Conservation (phyloP, 2,113 vertebrate species). For the Pygathrix nemaeus region DNA sequence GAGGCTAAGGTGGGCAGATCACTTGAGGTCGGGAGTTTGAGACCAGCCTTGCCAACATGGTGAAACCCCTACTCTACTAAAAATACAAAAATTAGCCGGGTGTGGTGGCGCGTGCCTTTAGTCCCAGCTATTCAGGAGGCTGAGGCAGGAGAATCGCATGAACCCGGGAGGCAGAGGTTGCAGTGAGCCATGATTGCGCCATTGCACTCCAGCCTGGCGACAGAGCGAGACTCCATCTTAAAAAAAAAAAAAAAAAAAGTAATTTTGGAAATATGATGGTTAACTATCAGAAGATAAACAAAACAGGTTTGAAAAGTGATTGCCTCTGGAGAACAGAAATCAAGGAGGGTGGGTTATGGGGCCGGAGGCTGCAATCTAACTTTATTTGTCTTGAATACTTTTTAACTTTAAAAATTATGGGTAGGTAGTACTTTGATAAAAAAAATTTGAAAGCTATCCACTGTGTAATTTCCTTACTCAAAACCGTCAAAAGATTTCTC, state of each 20-base stretch:
- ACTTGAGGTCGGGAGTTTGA: too few relatives aligned
- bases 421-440: slow-evolving; percentile 31
- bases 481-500: slow-evolving; percentile 22
- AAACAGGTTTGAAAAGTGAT: slow-evolving; percentile 47
- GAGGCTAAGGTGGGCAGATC: too few relatives aligned
- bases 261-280: slow-evolving; percentile 1
- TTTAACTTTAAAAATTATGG: slow-evolving; percentile 30
- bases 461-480: slow-evolving; percentile 49
- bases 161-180: too few relatives aligned
- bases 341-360: background rate
- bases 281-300: slow-evolving; percentile 55
- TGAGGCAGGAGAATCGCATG: too few relatives aligned
- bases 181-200: too few relatives aligned
- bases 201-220: too few relatives aligned
- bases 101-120: too few relatives aligned
- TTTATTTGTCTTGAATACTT: slow-evolving; percentile 11
- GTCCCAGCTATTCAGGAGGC: too few relatives aligned
- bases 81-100: too few relatives aligned
- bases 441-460: slow-evolving; percentile 28
- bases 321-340: slow-evolving; percentile 32
- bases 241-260: background rate
- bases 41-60: too few relatives aligned
- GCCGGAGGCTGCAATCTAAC: background rate
- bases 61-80: too few relatives aligned
- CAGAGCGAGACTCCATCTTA: too few relatives aligned